Percentiles rank a stretch among this genome's conserved stretches.
Conservation (phyloP, 30 jellyfish, hydroid and myxozoan species). For the Hydractinia echinata region DNA sequence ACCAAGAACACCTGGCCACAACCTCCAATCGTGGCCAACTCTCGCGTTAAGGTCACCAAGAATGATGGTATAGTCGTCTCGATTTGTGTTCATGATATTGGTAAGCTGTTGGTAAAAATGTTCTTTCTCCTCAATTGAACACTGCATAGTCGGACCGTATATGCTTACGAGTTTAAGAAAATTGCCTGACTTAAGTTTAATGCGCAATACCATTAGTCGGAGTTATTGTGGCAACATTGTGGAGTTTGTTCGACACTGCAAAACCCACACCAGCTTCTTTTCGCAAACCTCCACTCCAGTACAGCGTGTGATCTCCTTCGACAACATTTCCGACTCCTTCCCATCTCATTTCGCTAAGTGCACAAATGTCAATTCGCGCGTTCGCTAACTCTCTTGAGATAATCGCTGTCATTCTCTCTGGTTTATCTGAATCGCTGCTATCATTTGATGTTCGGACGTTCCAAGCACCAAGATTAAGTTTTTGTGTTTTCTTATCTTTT, state of each 20-base stretch:
- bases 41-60: conserved; percentile 25
- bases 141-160: conserved; percentile 28
- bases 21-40: too few relatives aligned
- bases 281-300: conserved; percentile 23
- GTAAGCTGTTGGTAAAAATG: conserved; percentile 21
- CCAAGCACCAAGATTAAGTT: too few relatives aligned
- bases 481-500: conserved; percentile 9
- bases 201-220: conserved; percentile 21
- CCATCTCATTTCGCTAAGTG: conserved; percentile 42
- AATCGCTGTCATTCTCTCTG: conserved; percentile 57
- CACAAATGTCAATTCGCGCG: conserved; percentile 48
- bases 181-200: neutral
- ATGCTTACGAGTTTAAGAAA: conserved; percentile 20
- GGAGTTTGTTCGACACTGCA: conserved; percentile 24
- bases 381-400: conserved; percentile 26
- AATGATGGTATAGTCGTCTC: conserved; percentile 25
- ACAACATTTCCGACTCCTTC: conserved; percentile 14
- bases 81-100: conserved; percentile 14
- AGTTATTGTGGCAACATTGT: neutral
- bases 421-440: conserved; percentile 38
- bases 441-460: conserved; percentile 46
- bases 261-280: conserved; percentile 32
- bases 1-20: too few relatives aligned
- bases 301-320: conserved; percentile 5
- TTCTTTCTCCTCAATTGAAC: conserved; percentile 27